These are phyloP conservation scores for Proterorhinus semilunaris DNA, from an alignment of 2,113 vertebrate species.

Conservation along the genomic window DNA sequence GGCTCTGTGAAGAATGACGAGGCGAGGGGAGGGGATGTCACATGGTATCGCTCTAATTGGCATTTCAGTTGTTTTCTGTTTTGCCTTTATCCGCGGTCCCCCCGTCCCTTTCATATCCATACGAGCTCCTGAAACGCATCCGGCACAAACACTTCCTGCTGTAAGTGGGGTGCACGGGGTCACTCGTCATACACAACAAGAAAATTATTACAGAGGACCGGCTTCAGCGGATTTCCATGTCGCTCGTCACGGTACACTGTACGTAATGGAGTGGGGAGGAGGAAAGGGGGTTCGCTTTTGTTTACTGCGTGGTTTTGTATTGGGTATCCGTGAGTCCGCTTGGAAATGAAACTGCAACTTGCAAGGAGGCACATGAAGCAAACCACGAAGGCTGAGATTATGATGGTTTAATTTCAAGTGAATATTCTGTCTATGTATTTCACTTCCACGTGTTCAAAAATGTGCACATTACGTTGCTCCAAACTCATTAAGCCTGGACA, in stretches of 20 bases:
- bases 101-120: not conserved
- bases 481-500: too few relatives aligned
- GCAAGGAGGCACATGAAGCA: too few relatives aligned
- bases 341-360: too few relatives aligned
- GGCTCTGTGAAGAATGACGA: constrained; percentile 28
- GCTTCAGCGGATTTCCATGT: constrained; percentile 30
- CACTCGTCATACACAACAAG: constrained; percentile 50
- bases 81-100: constrained; percentile 2
- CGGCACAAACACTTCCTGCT: constrained; percentile 6
- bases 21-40: constrained; percentile 48
- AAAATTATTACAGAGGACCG: constrained; percentile 51
- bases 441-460: too few relatives aligned
- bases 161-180: constrained; percentile 39
- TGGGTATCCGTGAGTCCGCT: too few relatives aligned
- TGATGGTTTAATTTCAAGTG: too few relatives aligned
- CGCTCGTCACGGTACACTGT: constrained; percentile 14
- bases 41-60: constrained; percentile 49
- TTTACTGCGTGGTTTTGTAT: too few relatives aligned
- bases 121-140: constrained; percentile 2
- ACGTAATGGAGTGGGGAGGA: constrained; percentile 23
- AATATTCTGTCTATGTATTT: too few relatives aligned
- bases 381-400: too few relatives aligned
- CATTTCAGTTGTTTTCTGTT: constrained; percentile 27
- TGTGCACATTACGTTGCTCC: too few relatives aligned
- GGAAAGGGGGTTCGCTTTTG: constrained; percentile 1